Evolutionary conservation across 2,113 vertebrate species (phyloP).

Genomic region (Clupea harengus): DNA sequence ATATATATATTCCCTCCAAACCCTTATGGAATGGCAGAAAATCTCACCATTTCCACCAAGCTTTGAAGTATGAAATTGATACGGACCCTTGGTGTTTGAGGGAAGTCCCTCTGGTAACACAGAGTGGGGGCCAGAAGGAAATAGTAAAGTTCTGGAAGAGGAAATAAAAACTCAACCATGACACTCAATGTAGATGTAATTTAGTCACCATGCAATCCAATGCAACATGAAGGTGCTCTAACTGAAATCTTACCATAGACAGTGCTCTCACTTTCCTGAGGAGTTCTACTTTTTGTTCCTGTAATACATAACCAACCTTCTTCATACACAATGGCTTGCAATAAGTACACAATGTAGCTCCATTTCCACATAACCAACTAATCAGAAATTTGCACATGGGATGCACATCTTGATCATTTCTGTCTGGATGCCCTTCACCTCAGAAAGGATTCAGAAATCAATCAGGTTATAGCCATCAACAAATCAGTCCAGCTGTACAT

Average conservation of each 20-base stretch:
- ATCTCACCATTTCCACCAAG: slow-evolving; percentile 57
- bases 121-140: slow-evolving; percentile 60
- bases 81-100: slow-evolving; percentile 34
- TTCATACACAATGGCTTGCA: not conserved
- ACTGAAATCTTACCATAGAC: not conserved
- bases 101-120: slow-evolving; percentile 57
- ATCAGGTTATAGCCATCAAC: not conserved
- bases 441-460: not conserved
- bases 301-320: not conserved
- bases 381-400: not conserved
- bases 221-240: not conserved
- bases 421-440: not conserved
- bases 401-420: not conserved
- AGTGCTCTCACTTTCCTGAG: not conserved
- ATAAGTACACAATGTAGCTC: no score
- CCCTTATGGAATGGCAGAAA: not conserved
- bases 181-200: not conserved
- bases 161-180: not conserved
- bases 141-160: slow-evolving; percentile 46
- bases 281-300: not conserved
- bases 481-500: not conserved
- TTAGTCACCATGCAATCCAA: not conserved
- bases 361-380: no score
- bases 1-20: not conserved
- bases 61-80: slow-evolving; percentile 51